phyloP scores from a whole-genome alignment of 2,888 invertebrate species.

The Metalampra italica region DNA sequence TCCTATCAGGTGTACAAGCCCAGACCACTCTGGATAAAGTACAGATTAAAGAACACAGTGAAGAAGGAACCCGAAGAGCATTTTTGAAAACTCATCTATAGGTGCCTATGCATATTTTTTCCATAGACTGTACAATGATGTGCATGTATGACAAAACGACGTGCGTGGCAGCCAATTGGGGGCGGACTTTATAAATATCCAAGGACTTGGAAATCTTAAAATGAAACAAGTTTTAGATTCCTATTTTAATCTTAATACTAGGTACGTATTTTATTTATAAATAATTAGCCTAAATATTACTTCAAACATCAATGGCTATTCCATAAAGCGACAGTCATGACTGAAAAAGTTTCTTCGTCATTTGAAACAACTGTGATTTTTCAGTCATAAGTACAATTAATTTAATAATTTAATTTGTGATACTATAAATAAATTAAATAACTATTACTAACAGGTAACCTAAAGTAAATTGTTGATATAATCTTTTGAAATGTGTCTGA shows the following conservation, averaged over 20 bases:
- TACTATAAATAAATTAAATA: constrained; percentile 15
- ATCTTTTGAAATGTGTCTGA: constrained; percentile 7
- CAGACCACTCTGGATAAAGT: too few relatives aligned
- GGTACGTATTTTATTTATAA: too few relatives aligned
- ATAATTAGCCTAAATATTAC: neutral
- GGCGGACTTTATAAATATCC: constrained; percentile 30
- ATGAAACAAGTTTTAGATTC: constrained; percentile 10
- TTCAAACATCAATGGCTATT: constrained; percentile 16
- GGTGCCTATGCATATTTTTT: too few relatives aligned
- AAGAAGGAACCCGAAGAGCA: too few relatives aligned
- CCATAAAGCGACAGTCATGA: constrained; percentile 58
- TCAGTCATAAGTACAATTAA: constrained; percentile 67
- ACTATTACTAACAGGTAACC: constrained; percentile 10
- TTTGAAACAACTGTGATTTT: constrained; percentile 43
- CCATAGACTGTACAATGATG: too few relatives aligned
- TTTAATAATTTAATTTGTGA: constrained; percentile 6
- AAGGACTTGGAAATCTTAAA: constrained; percentile 3
- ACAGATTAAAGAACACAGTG: too few relatives aligned
- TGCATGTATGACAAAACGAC: too few relatives aligned
- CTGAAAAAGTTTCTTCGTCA: constrained; percentile 60
- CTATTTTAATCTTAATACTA: constrained; percentile 11
- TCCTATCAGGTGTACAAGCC: too few relatives aligned
- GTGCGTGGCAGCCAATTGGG: too few relatives aligned
- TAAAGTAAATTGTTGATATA: constrained; percentile 4
- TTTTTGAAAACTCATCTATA: too few relatives aligned